Conservation (phyloP, 2,113 vertebrate genomes). For the Diphyllodes magnificus region DNA sequence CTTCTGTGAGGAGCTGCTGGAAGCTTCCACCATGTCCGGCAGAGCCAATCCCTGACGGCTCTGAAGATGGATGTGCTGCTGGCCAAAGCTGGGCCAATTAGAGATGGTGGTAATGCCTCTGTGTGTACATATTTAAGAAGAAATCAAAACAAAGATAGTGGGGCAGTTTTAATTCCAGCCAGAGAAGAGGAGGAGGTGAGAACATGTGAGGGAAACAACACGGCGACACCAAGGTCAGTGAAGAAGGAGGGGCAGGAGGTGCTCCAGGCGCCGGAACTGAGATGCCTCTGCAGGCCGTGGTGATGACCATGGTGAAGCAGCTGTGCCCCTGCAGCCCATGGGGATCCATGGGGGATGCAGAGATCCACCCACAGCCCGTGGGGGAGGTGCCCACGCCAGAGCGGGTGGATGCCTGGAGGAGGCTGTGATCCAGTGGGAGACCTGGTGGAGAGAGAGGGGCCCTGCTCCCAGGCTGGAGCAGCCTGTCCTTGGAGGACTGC, state of each 20-base stretch:
- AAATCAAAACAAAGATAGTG: background rate
- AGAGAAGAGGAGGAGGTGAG: background rate
- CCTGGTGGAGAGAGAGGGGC: background rate
- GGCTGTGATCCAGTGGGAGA: background rate
- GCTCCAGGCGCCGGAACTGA: fast-evolving
- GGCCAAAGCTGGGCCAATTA: background rate
- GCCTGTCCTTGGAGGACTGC: background rate
- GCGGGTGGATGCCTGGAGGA: background rate
- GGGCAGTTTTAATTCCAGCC: background rate
- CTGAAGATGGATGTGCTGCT: background rate
- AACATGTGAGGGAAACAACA: background rate
- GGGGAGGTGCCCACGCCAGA: background rate
- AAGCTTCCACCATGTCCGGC: background rate
- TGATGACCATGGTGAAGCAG: background rate
- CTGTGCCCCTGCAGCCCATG: background rate
- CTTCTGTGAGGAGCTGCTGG: background rate
- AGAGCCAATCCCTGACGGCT: background rate
- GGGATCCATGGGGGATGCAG: background rate
- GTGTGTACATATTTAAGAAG: background rate
- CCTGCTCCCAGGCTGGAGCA: background rate
- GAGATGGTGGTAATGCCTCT: background rate
- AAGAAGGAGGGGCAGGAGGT: background rate
- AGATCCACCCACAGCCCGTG: background rate
- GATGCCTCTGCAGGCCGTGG: background rate
- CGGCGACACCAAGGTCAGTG: background rate